Evolutionary conservation across 1,140 invertebrate species (phyloP), one percentile per base, ranked within the genome.

Genomic region (Aphelinus atriplicis): DNA sequence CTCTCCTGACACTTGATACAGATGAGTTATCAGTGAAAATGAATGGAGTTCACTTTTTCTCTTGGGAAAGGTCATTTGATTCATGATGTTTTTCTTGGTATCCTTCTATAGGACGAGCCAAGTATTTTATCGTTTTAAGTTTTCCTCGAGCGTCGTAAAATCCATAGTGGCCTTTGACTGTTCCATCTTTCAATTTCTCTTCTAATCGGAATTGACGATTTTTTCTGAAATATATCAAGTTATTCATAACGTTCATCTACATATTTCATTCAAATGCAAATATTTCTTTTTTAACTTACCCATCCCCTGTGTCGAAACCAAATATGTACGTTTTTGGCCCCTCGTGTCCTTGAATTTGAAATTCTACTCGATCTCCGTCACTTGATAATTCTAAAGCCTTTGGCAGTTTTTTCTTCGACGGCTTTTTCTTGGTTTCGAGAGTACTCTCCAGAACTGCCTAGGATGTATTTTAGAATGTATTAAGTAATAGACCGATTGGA

Each of bases 301-400:
- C 94, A 86, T 92, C 92, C 77, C 95, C 95, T 51, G 95, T 96
- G 82, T 96, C 94, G 84, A 91, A 96, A 75, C 95, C 95, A 86
- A 95, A 96, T 84, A 95, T 92, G 84, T 96, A 97, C 63, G 93
- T 94, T 78, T 94, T 90, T 1, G 95, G 95, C 57, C 95, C 95
- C 67, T 92, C 90, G 84, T 95, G 93, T 55, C 94, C 94, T 77
- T 91, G 89, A 60, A 92, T 87, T 82, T 91, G 91, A 84, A 90
- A 91, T 75, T 90, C 88, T 70, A 90, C 81, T 69, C 89, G 80
- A 9, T 88, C 86, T 3, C 84, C 85, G 61, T 84, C 65, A 1
- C 80, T 62, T 1, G 81, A 82, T 9, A 81, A 73, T 56, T 82
- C 75, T 67, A 80, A 80, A 6, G 67, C 67, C n/a, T 89, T 88